Evolutionary conservation across 2,888 invertebrate genomes (phyloP).

Genomic region (Panorpa germanica): DNA sequence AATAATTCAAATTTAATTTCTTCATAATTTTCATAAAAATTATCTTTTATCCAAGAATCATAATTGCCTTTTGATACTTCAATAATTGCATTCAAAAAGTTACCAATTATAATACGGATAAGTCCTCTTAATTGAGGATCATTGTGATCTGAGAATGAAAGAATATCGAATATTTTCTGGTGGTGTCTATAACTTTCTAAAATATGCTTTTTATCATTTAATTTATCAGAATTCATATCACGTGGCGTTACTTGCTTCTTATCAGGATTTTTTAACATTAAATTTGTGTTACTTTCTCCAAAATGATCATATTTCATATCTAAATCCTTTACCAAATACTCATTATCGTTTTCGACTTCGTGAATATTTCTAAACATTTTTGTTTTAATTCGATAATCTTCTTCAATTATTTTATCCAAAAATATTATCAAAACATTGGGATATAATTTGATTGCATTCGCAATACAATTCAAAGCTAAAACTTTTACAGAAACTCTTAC

Average conservation of each 20-base stretch:
- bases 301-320: conserved; percentile 46
- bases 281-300: conserved; percentile 31
- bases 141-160: conserved; percentile 21
- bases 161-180: too few relatives aligned
- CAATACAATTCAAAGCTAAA: conserved; percentile 63
- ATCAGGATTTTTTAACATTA: too few relatives aligned
- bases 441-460: conserved; percentile 50
- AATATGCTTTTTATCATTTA: too few relatives aligned
- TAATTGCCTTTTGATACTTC: too few relatives aligned
- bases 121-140: conserved; percentile 24
- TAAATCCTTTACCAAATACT: conserved; percentile 19
- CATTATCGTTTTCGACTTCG: conserved; percentile 8
- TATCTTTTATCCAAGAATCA: too few relatives aligned
- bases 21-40: too few relatives aligned
- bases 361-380: conserved; percentile 6
- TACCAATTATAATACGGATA: conserved; percentile 22
- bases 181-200: too few relatives aligned
- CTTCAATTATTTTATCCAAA: conserved; percentile 33
- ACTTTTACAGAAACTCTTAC: conserved; percentile 84
- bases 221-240: too few relatives aligned
- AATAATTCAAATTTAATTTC: too few relatives aligned
- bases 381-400: conserved; percentile 11
- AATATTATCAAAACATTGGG: conserved; percentile 52
- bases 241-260: too few relatives aligned
- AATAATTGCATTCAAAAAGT: conserved; percentile 16